phyloP scores from a whole-genome alignment of 2,113 vertebrate species.

The Rhegmatorhina hoffmannsi region DNA sequence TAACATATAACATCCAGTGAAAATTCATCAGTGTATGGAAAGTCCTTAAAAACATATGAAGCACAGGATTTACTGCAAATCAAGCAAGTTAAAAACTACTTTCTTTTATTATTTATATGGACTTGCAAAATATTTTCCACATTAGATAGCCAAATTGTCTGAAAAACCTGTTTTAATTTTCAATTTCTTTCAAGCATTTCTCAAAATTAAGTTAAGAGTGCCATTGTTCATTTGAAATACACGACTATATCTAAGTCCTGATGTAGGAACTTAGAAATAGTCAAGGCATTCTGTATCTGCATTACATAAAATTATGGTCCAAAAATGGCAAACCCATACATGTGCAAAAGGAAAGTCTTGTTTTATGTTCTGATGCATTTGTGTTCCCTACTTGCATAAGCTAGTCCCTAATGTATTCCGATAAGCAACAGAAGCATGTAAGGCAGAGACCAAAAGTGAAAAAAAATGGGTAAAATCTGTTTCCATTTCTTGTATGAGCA shows the following conservation, averaged over 20 bases:
- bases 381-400: neutral
- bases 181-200: neutral
- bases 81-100: neutral
- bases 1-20: neutral
- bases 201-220: neutral
- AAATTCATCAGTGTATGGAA: neutral
- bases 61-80: neutral
- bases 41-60: neutral
- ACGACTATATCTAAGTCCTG: neutral
- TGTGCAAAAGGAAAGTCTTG: neutral
- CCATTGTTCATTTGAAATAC: neutral
- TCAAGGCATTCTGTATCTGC: neutral
- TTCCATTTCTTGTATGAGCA: neutral
- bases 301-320: neutral
- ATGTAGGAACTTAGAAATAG: neutral
- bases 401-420: neutral
- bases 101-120: neutral
- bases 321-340: neutral
- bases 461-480: neutral
- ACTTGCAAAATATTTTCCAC: neutral
- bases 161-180: neutral
- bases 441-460: neutral
- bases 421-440: neutral
- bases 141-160: neutral
- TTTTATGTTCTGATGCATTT: neutral